phyloP scores from a whole-genome alignment of 35 echinoderm and acorn worm genomes.

The Acanthaster planci region DNA sequence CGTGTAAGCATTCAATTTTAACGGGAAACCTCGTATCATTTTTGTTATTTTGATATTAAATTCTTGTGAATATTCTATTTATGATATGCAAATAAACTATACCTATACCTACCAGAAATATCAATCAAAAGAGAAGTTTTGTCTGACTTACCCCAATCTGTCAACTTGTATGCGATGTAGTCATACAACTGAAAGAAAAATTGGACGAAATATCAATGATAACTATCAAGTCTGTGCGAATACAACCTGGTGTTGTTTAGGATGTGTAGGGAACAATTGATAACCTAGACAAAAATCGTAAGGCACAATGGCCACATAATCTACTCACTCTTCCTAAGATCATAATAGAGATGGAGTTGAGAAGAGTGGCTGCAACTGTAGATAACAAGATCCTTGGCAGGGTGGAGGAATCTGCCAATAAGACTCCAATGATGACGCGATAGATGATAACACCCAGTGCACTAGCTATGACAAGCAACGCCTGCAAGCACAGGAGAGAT shows the following conservation, averaged over 20 bases:
- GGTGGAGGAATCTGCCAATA: conserved; percentile 47
- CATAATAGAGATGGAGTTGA: conserved; percentile 87
- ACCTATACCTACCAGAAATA: no score
- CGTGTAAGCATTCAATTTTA: no score
- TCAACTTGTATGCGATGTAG: conserved; percentile 74
- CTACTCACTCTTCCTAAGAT: conserved; percentile 78
- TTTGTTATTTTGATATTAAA: no score
- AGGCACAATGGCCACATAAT: not conserved
- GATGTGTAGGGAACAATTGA: not conserved
- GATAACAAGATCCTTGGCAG: conserved; percentile 61
- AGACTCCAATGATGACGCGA: conserved; percentile 45
- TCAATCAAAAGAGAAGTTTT: not conserved
- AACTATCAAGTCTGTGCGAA: not conserved
- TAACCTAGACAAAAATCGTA: not conserved
- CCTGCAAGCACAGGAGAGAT: conserved; percentile 45
- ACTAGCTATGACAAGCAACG: conserved; percentile 77
- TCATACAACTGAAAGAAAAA: conserved; percentile 80
- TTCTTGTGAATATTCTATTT: no score
- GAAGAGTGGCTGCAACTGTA: conserved; percentile 60
- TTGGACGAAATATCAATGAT: not conserved
- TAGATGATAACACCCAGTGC: conserved; percentile 88
- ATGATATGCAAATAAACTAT: no score
- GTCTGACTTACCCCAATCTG: conserved; percentile 88
- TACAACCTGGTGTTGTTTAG: no score
- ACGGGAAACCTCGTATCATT: no score